Percentiles rank a stretch among this genome's conserved stretches.
Evolutionary conservation across 2,113 vertebrate species (phyloP).

Genomic region (Gulo gulo): DNA sequence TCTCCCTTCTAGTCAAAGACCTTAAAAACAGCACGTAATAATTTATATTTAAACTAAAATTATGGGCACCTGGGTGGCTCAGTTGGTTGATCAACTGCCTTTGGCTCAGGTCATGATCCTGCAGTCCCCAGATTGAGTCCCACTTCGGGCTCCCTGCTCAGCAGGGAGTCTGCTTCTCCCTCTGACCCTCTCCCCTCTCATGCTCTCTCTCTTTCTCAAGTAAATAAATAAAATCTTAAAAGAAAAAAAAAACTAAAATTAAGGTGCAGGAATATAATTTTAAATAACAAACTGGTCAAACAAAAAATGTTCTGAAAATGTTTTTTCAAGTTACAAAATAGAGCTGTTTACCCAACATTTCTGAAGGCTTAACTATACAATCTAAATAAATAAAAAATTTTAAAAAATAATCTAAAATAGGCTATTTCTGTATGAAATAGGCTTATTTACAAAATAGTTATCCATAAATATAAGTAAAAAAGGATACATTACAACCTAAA

Average conservation of each 20-base stretch:
- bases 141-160: too few relatives aligned
- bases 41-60: slow-evolving; percentile 40
- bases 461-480: background rate
- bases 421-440: background rate
- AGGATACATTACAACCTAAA: background rate
- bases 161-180: too few relatives aligned
- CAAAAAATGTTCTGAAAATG: slow-evolving; percentile 37
- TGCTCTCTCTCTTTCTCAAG: too few relatives aligned
- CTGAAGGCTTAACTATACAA: background rate
- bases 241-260: slow-evolving; percentile 1
- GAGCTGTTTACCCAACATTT: background rate
- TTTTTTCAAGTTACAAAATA: background rate
- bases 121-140: too few relatives aligned
- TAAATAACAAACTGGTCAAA: slow-evolving; percentile 24
- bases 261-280: background rate
- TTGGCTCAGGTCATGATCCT: too few relatives aligned
- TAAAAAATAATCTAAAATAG: background rate
- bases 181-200: too few relatives aligned
- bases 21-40: background rate
- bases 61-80: background rate
- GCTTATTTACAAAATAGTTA: background rate
- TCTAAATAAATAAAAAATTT: background rate
- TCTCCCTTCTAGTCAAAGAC: slow-evolving; percentile 22
- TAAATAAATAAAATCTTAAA: too few relatives aligned
- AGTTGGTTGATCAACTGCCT: too few relatives aligned